A percentile compares a stretch with the other conserved stretches of the same genome.
Evolutionary conservation across 2,888 invertebrate species (phyloP).

Genomic region (Escarpia spicata): DNA sequence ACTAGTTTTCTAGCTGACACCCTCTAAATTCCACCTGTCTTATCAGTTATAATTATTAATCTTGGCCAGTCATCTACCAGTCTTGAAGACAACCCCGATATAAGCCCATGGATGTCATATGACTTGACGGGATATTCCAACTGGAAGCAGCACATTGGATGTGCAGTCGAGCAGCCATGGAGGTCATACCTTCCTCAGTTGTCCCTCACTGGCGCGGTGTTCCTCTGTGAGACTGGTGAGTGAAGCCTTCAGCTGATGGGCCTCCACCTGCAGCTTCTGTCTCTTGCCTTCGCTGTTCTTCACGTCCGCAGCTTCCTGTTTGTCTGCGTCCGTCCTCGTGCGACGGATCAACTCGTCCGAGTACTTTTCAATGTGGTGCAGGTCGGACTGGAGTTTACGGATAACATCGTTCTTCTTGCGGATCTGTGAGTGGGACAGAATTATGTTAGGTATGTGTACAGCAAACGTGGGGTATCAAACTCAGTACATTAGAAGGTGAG

Average conservation of each 20-base stretch:
- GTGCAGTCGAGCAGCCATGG: neutral
- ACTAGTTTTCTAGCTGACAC: no score
- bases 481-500: neutral
- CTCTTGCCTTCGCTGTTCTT: slow-evolving; percentile 64
- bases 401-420: slow-evolving; percentile 64
- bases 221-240: slow-evolving; percentile 57
- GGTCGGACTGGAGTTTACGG: slow-evolving; percentile 58
- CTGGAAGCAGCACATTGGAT: no score
- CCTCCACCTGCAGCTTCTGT: slow-evolving; percentile 58
- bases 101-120: no score
- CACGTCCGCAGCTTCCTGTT: slow-evolving; percentile 61
- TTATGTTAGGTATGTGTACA: neutral
- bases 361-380: slow-evolving; percentile 63
- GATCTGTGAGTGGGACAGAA: slow-evolving; percentile 48
- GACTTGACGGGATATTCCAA: no score
- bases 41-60: no score
- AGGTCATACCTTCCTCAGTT: slow-evolving; percentile 57
- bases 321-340: slow-evolving; percentile 63
- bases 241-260: slow-evolving; percentile 56
- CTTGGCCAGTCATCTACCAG: no score
- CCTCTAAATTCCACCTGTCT: no score
- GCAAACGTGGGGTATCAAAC: neutral
- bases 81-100: no score
- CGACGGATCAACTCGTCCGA: slow-evolving; percentile 62
- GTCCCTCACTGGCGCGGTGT: slow-evolving; percentile 61